Evolutionary conservation across 2,113 vertebrate species (phyloP), one percentile per base, ranked within the genome.

Genomic region (Microtus oregoni): DNA sequence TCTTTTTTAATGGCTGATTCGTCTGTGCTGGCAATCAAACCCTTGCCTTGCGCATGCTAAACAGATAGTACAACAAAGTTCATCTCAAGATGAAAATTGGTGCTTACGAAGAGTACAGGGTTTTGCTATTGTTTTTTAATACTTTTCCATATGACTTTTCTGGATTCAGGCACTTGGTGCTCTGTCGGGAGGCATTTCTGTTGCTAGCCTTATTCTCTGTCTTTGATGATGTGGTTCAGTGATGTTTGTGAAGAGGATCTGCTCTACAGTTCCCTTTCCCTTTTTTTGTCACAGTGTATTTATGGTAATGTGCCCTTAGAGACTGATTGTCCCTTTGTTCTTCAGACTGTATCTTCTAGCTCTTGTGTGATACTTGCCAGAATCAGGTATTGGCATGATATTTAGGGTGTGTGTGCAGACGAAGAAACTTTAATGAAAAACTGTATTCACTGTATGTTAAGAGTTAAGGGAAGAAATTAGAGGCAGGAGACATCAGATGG

Each of bases 101-200:
- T 19, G 77, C 20, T 90, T 85, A 92, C 77, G 41, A 96, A 81
- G 50, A 72, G 11, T 85, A 19, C 26, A 87, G 26, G 17, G 20
- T 30, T 44, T 61, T 65, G 14, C 92, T 94, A 50, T 91, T 95
- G 6, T 76, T 85, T 79, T 86, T 85, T 47, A 91, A 86, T 92
- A 50, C 72, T n/a, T n/a, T 78, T 93, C 26, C 55, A 1, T 91
- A 90, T 73, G 50, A 93, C 4, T 65, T 77, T 92, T 85, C 81
- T 92, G 94, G 32, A 76, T 50, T 92, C 19, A 88, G 28, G 0
- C 3, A 32, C 20, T 75, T 61, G 75, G 13, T 88, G 32, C 63
- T 76, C 0, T 85, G n/a, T 72, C 5, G 38, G 67, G 89, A 32
- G 35, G 47, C 44, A 77, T 11, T 86, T n/a, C 22, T 86, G 0